Base-by-base conservation (phyloP, 1,140 invertebrate genomes). In the Saccostrea echinata region DNA sequence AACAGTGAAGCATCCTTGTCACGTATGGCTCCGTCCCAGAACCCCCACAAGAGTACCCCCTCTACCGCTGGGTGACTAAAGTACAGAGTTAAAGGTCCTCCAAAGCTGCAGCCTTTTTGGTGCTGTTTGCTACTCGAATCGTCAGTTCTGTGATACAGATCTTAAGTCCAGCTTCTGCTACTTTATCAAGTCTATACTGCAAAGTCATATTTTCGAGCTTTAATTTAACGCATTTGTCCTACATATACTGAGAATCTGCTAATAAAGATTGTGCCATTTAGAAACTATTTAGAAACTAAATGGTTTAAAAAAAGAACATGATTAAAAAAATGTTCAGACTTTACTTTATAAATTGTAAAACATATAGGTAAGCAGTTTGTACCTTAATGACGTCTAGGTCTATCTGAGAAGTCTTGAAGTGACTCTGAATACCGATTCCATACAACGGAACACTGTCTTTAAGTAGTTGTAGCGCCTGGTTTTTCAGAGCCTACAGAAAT, bases 11-110 rank as follows among this genome's bases (percentile, higher is more conserved):
- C 68, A 13, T 85, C 57, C 52, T 61, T 21, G 35, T 90, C 61
- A 80, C 64, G 88, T n/a, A 90, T 90, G 0, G 85, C 82, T 4
- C 85, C 85, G 33, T 93, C 91, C 92, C 92, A 94, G 91, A 93
- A 92, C 1, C 92, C 93, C 93, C 93, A 94, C 82, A 94, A 86
- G 2, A 93, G 30, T 16, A 94, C 81, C 13, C 92, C 93, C 27
- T 93, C 61, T n/a, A 94, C 91, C 0, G 88, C 88, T 9, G 91
- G 91, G 80, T 93, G 93, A 86, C 91, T 92, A 86, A 91, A 93
- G 83, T 88, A 91, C 21, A 92, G 84, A 8, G 90, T 89, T 12
- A 93, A 0, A 90, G 84, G 0, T 88, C 89, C 16, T 91, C 91
- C 3, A 90, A 85, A 18, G 84, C 55, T 1, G 81, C 30, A 21